Conservation (phyloP, 1,140 invertebrate genomes). For the Varroa destructor region DNA sequence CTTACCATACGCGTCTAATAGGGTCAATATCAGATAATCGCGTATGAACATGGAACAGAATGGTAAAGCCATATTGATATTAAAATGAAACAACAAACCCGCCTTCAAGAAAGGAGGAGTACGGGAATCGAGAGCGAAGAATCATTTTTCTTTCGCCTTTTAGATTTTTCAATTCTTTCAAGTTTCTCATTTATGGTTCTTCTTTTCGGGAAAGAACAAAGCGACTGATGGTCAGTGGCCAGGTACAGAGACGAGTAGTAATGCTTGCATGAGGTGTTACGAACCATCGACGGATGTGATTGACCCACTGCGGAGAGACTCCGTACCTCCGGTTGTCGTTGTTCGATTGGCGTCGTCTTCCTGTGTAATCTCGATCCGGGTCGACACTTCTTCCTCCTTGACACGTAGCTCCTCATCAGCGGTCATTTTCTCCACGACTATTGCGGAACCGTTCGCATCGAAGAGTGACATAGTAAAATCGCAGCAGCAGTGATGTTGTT, state of each 20-base stretch:
- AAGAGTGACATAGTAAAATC: neutral
- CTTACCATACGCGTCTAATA: no score
- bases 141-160: no score
- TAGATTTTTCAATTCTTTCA: no score
- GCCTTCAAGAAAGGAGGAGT: no score
- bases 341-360: conserved; percentile 35
- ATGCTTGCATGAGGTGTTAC: conserved; percentile 8
- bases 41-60: no score
- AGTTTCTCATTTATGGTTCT: no score
- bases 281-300: conserved; percentile 36
- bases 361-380: conserved; percentile 32
- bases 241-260: neutral
- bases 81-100: no score
- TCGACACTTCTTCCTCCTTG: neutral
- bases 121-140: no score
- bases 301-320: conserved; percentile 35
- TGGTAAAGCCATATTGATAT: no score
- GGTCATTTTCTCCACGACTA: conserved; percentile 20
- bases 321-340: conserved; percentile 35
- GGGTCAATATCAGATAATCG: no score
- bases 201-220: no score
- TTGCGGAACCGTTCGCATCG: neutral
- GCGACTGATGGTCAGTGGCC: no score
- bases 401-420: conserved; percentile 19
- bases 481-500: neutral